Conservation (phyloP, 2,113 vertebrate species). For the Crotalus helleri region DNA sequence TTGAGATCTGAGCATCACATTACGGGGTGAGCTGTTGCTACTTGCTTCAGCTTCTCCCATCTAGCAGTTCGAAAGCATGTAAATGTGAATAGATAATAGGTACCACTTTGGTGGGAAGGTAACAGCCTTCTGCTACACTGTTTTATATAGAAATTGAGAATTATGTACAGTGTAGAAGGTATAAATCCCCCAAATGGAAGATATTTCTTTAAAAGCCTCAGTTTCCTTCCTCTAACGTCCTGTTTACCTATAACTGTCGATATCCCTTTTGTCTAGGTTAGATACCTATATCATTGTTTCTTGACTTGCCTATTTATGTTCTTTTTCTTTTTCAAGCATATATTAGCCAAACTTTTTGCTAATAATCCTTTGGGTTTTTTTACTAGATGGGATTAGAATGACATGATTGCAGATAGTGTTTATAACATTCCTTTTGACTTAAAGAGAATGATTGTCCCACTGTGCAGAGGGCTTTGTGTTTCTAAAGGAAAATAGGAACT, state of each 20-base stretch:
- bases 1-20: too few species aligned
- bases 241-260: neutral
- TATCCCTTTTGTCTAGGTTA: neutral
- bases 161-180: neutral
- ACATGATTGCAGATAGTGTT: neutral
- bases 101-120: too few species aligned
- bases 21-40: too few species aligned
- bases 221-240: neutral
- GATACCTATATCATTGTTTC: neutral
- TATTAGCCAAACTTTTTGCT: neutral
- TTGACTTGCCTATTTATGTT: neutral
- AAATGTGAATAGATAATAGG: too few species aligned
- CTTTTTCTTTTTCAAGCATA: neutral
- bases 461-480: neutral
- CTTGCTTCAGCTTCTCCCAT: too few species aligned
- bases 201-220: neutral
- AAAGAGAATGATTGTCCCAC: neutral
- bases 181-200: neutral
- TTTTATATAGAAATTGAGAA: neutral
- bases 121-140: neutral
- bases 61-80: too few species aligned
- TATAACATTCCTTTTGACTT: slow-evolving; percentile 6
- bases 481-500: slow-evolving; percentile 21
- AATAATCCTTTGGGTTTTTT: neutral
- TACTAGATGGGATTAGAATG: neutral